phyloP scores from a whole-genome alignment of 2,797 vertebrate species.

The Phoxinus dragarum region DNA sequence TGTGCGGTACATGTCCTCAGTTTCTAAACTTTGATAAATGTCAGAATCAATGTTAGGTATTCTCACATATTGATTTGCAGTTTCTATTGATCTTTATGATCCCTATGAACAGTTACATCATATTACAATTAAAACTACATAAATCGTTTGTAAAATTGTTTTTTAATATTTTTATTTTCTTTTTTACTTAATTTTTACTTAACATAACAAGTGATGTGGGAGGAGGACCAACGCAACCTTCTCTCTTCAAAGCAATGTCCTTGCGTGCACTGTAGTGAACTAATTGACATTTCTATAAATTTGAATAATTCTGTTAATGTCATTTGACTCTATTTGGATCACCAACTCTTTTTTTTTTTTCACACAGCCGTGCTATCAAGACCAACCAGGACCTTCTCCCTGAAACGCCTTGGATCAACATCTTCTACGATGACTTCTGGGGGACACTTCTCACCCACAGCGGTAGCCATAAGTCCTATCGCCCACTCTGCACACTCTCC shows the following conservation, averaged over 20 bases:
- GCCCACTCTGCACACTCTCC: slow-evolving; percentile 96
- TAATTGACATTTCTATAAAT: neutral
- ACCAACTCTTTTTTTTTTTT: slow-evolving; percentile 50
- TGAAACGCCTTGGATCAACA: slow-evolving; percentile 95
- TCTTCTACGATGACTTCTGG: slow-evolving; percentile 99
- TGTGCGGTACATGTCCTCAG: slow-evolving; percentile 64
- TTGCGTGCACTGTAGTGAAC: neutral
- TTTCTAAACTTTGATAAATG: slow-evolving; percentile 63
- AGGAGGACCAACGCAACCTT: slow-evolving; percentile 34
- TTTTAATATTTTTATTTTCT: no score
- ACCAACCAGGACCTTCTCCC: slow-evolving; percentile 98
- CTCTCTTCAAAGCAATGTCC: slow-evolving; percentile 26
- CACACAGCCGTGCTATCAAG: slow-evolving; percentile 97
- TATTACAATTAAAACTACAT: neutral
- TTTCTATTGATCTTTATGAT: neutral
- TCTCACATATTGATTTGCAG: neutral
- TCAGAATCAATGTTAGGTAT: neutral
- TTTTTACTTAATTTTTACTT: no score
- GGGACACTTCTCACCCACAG: slow-evolving; percentile 97
- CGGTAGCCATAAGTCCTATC: slow-evolving; percentile 98
- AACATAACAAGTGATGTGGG: slow-evolving; percentile 24
- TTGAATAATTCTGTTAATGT: neutral
- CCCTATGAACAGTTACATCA: neutral
- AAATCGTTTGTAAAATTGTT: no score
- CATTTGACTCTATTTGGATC: neutral